Evolutionary conservation across 2,113 vertebrate species (phyloP), one percentile per base, ranked within the genome.

Genomic region (Choloepus hoffmanni): DNA sequence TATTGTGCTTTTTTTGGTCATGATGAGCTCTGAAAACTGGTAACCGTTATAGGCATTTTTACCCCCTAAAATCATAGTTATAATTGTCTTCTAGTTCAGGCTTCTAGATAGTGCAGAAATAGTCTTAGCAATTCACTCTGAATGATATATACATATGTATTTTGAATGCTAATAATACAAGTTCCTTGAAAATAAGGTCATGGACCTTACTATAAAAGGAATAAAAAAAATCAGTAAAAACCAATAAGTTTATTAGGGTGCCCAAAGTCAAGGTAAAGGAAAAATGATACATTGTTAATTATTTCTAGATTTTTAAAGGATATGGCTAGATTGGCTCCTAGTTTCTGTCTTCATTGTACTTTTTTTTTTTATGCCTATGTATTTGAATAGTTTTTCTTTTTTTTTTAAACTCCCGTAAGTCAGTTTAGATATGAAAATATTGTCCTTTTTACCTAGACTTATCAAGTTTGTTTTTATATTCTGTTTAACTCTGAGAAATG

Each of bases 161-260:
- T 95, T 79, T 86, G 28, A 40, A 87, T 90, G 78, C 79, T 73
- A 72, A 78, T 83, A 50, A 74, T 87, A 30, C 70, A 48, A 81
- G 33, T 72, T 36, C 26, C 45, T 90, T 86, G 85, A 83, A 23
- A 92, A 24, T 90, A 79, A 92, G 63, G 24, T 90, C 4, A 36
- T 81, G 65, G 62, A 84, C 43, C 4, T 60, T 21, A 74, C 16
- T 60, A 1, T 67, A 67, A 65, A 85, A 85, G 13, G 19, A 83
- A 60, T 58, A 65, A 23, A 50, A 70, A 85, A 85, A 63, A 7
- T 81, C 30, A 65, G 36, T 81, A 85, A 85, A 65, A 53, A 53
- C 50, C 53, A 76, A 2, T 36, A 40, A 53, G 21, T 87, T 40
- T 89, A 3, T 70, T 70, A 60, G 67, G 77, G 62, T 89, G 33